Evolutionary conservation across 2,888 invertebrate genomes (phyloP).

Genomic region (Perizoma affinitatum): DNA sequence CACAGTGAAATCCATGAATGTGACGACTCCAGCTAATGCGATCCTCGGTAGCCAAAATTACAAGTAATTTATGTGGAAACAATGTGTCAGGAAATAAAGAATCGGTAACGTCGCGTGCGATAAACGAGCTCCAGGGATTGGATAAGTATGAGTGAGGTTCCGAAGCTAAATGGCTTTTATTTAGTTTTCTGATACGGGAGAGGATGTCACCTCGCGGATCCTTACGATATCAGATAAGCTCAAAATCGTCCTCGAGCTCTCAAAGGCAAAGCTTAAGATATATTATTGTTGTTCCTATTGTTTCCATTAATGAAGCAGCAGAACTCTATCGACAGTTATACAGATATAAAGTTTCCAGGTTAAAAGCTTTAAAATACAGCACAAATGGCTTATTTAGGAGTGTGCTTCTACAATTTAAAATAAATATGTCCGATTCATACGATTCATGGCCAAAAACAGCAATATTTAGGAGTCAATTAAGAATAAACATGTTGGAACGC

Average conservation of each 20-base stretch:
- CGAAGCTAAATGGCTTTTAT: constrained; percentile 58
- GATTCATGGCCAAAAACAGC: constrained; percentile 75
- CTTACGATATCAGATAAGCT: constrained; percentile 74
- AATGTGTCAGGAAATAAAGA: constrained; percentile 71
- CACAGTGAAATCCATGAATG: constrained; percentile 63
- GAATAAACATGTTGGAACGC: constrained; percentile 70
- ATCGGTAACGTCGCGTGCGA: constrained; percentile 71
- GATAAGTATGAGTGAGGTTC: constrained; percentile 53
- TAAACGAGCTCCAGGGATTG: constrained; percentile 56
- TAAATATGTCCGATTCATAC: constrained; percentile 74
- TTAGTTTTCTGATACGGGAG: constrained; percentile 61
- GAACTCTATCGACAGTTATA: constrained; percentile 54
- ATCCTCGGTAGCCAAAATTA: constrained; percentile 63
- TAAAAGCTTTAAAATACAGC: constrained; percentile 44
- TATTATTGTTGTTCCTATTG: constrained; percentile 74
- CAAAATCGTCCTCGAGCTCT: constrained; percentile 53
- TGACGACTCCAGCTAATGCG: constrained; percentile 61
- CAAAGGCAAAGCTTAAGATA: constrained; percentile 65
- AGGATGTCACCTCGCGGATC: constrained; percentile 60
- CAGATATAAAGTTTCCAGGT: constrained; percentile 36
- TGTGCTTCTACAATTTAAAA: constrained; percentile 58
- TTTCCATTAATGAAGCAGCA: constrained; percentile 70
- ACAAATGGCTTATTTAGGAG: constrained; percentile 57
- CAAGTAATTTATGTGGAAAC: constrained; percentile 75
- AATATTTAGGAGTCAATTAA: constrained; percentile 79